These are phyloP conservation scores for Arothron firmamentum DNA, from an alignment of 2,113 vertebrate genomes.

Conservation along the genomic window DNA sequence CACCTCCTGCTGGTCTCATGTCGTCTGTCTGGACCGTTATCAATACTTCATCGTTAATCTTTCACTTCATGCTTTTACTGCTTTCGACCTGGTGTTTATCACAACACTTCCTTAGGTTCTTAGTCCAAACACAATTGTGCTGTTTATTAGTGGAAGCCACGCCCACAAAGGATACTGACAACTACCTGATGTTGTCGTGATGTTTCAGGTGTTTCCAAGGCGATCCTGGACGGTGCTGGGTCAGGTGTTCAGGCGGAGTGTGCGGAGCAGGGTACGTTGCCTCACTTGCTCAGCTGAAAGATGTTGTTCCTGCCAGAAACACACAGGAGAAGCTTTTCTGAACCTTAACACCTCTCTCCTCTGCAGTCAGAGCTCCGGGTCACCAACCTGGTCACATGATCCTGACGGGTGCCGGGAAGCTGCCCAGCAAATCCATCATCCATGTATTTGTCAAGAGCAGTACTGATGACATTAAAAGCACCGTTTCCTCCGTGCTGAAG, in stretches of 20 bases:
- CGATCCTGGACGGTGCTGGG: conserved; percentile 83
- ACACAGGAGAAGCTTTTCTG: background rate
- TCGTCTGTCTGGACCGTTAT: no score
- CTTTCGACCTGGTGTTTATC: no score
- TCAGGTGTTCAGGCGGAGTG: conserved; percentile 71
- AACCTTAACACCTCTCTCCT: background rate
- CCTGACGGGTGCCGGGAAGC: conserved; percentile 74
- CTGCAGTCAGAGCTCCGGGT: conserved; percentile 49
- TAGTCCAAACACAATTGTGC: background rate
- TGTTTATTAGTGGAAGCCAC: background rate
- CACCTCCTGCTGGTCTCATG: no score
- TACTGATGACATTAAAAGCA: conserved; percentile 35
- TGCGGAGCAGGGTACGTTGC: conserved; percentile 67
- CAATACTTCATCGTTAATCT: no score
- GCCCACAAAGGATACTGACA: background rate
- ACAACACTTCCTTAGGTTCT: no score
- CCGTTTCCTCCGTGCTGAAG: conserved; percentile 66
- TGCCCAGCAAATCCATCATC: conserved; percentile 79
- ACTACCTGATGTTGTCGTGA: background rate
- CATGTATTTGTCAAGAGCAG: conserved; percentile 68
- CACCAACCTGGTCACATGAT: conserved; percentile 56
- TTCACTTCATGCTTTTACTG: no score
- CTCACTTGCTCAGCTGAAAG: background rate
- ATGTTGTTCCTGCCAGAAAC: no score
- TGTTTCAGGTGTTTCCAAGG: conserved; percentile 83